These are phyloP conservation scores for Electrona antarctica DNA, from an alignment of 2,113 vertebrate genomes.

Conservation along the genomic window DNA sequence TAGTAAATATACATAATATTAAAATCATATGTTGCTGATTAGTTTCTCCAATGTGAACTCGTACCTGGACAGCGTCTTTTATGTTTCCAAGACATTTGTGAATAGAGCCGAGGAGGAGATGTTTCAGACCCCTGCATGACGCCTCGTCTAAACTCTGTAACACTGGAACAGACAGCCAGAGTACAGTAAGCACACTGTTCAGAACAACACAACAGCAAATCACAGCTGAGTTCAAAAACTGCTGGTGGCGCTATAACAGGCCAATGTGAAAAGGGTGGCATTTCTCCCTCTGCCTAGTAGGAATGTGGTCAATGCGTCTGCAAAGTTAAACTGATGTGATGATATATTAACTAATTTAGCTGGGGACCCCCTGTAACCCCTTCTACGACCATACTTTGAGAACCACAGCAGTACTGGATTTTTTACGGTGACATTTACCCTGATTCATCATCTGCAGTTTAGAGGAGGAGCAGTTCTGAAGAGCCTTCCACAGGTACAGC, in stretches of 20 bases:
- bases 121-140: conserved; percentile 86
- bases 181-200: neutral
- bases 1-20: neutral
- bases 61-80: conserved; percentile 93
- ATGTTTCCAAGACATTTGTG: conserved; percentile 96
- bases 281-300: too few species aligned
- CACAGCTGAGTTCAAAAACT: too few species aligned
- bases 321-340: too few species aligned
- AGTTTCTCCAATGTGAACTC: neutral
- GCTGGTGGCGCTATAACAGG: too few species aligned
- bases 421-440: conserved; percentile 74
- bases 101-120: conserved; percentile 95
- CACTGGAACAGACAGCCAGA: conserved; percentile 73
- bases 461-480: conserved; percentile 93
- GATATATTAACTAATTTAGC: too few species aligned
- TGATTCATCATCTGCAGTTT: conserved; percentile 97
- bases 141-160: conserved; percentile 90
- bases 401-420: neutral
- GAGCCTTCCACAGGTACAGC: conserved; percentile 96
- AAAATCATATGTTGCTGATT: neutral
- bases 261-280: too few species aligned
- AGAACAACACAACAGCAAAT: neutral
- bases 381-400: neutral
- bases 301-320: too few species aligned
- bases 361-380: too few species aligned